A percentile compares a stretch with the other conserved stretches of the same genome.
phyloP scores from a whole-genome alignment of 2,113 vertebrate genomes.

The Xenopus borealis region DNA sequence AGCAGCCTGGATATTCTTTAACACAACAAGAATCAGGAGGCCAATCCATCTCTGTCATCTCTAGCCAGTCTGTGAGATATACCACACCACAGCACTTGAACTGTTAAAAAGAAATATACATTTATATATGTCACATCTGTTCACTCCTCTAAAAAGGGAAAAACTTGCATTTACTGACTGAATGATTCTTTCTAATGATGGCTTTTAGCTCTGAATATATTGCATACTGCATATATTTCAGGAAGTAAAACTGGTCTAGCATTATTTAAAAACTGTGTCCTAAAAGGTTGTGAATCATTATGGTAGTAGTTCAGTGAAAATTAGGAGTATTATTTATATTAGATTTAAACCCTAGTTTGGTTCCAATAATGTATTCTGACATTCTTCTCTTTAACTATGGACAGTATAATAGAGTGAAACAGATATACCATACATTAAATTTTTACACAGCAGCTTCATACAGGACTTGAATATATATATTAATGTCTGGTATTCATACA shows the following conservation, averaged over 20 bases:
- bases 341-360: no score
- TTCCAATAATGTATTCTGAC: no score
- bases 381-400: no score
- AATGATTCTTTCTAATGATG: slow-evolving; percentile 22
- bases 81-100: slow-evolving; percentile 96
- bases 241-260: slow-evolving; percentile 6
- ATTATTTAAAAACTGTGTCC: neutral
- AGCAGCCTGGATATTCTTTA: slow-evolving; percentile 89
- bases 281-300: neutral
- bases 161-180: slow-evolving; percentile 29
- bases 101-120: slow-evolving; percentile 65
- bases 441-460: no score
- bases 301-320: neutral
- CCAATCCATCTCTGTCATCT: slow-evolving; percentile 98
- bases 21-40: slow-evolving; percentile 96
- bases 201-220: slow-evolving; percentile 20
- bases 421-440: no score
- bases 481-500: no score
- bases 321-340: neutral
- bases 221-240: neutral
- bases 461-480: no score
- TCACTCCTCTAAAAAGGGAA: slow-evolving; percentile 9
- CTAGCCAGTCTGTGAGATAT: slow-evolving; percentile 97
- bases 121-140: slow-evolving; percentile 23
- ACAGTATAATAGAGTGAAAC: no score